These are phyloP conservation scores for Phataginus tricuspis DNA, from an alignment of 2,797 vertebrate species.

Conservation along the genomic window DNA sequence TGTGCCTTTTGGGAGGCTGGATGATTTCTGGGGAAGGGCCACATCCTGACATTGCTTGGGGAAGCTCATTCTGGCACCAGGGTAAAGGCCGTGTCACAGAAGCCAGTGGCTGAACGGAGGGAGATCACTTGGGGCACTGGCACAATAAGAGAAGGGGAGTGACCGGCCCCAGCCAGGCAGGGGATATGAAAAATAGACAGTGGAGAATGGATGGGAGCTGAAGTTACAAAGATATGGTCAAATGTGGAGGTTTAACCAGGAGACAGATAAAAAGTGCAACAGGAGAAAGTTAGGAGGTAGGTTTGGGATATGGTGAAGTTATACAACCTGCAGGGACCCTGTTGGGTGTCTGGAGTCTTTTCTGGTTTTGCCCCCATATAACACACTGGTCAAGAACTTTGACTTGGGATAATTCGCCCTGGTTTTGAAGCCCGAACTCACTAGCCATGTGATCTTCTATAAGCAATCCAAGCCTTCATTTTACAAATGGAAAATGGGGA, in stretches of 20 bases:
- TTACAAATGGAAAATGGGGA: not conserved
- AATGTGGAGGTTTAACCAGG: not conserved
- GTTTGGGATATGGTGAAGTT: not conserved
- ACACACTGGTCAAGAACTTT: not conserved
- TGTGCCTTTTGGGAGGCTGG: not conserved
- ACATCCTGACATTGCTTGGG: not conserved
- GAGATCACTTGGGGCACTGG: not conserved
- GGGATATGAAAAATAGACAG: not conserved
- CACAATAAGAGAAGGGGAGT: not conserved
- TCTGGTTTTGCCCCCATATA: not conserved
- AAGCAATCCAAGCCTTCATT: not conserved
- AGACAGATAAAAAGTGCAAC: not conserved
- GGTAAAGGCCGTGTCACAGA: not conserved
- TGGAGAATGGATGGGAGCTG: not conserved
- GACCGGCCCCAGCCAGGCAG: not conserved
- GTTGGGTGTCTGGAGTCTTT: not conserved
- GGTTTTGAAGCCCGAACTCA: not conserved
- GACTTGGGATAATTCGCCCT: not conserved
- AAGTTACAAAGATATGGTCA: not conserved
- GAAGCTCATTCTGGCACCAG: not conserved
- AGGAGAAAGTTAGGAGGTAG: not conserved
- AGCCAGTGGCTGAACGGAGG: not conserved
- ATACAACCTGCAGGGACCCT: not conserved
- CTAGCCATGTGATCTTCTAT: not conserved
- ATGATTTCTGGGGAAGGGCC: not conserved